Evolutionary conservation across 2,797 vertebrate genomes (phyloP).

Genomic region (Cynodonichthys magdalenae): DNA sequence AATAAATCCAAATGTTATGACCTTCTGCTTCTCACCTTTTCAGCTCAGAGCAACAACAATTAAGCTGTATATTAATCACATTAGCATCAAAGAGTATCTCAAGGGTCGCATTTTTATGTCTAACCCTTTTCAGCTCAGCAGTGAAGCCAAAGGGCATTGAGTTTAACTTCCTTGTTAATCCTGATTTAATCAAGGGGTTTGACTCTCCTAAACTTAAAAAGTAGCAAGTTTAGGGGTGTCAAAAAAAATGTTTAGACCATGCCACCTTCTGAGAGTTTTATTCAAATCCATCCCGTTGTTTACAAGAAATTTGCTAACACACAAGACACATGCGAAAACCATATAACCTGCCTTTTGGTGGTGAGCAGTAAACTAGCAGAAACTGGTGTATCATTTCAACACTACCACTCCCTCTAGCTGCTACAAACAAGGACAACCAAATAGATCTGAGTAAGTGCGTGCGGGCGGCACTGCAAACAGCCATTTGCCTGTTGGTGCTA

Average conservation of each 20-base stretch:
- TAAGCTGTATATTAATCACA: slow-evolving; percentile 46
- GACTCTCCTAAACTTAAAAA: too few species aligned
- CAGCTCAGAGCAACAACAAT: slow-evolving; percentile 37
- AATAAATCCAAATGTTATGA: slow-evolving; percentile 26
- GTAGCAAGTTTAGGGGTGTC: too few species aligned
- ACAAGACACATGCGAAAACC: too few species aligned
- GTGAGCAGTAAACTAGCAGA: slow-evolving; percentile 65
- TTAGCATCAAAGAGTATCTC: slow-evolving; percentile 61
- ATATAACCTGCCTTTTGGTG: too few species aligned
- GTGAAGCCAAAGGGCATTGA: neutral
- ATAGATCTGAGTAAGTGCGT: slow-evolving; percentile 62
- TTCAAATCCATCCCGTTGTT: too few species aligned
- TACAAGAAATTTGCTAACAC: too few species aligned
- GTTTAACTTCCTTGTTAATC: slow-evolving; percentile 1
- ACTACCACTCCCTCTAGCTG: neutral
- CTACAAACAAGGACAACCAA: slow-evolving; percentile 58
- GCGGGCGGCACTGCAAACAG: slow-evolving; percentile 41
- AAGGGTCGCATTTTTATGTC: slow-evolving; percentile 32
- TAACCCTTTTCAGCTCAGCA: slow-evolving; percentile 2
- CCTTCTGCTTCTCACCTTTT: slow-evolving; percentile 50
- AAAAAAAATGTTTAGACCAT: too few species aligned
- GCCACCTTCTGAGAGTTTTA: too few species aligned
- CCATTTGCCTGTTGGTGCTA: slow-evolving; percentile 26
- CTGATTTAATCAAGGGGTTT: neutral
- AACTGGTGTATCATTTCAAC: slow-evolving; percentile 67